A percentile compares a stretch with the other conserved stretches of the same genome.
phyloP scores from a whole-genome alignment of 2,113 vertebrate genomes.

The crab-eating macaque (Macaca fascicularis) region DNA sequence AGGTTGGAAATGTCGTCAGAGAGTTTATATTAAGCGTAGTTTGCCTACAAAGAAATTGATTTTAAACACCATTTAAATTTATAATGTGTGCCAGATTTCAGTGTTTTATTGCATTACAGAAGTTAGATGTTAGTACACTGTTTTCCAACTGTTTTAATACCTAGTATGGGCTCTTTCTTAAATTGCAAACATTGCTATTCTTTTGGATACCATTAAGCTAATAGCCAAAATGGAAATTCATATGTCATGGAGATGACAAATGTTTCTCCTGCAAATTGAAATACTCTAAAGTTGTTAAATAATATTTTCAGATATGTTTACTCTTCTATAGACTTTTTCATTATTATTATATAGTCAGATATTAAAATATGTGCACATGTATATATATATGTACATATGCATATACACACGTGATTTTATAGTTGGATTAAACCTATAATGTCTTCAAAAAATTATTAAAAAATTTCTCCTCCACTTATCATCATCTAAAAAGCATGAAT shows the following conservation, averaged over 20 bases:
- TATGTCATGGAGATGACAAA: slow-evolving; percentile 1
- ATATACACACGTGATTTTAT: background rate
- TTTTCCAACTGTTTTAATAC: slow-evolving; percentile 60
- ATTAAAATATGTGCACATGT: background rate
- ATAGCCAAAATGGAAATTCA: slow-evolving; percentile 42
- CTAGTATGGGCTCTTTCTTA: slow-evolving; percentile 8
- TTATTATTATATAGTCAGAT: background rate
- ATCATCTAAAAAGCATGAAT: background rate
- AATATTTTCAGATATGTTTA: background rate
- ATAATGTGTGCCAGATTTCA: slow-evolving; percentile 66
- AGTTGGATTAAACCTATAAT: background rate
- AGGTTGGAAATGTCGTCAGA: slow-evolving; percentile 47
- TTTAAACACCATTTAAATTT: slow-evolving; percentile 65
- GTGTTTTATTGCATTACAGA: slow-evolving; percentile 56
- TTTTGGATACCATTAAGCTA: slow-evolving; percentile 2
- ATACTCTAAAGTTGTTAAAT: background rate
- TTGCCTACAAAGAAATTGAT: slow-evolving; percentile 48
- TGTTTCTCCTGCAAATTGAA: slow-evolving; percentile 44
- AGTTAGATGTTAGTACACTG: slow-evolving; percentile 46
- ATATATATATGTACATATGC: no score
- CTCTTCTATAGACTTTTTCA: background rate
- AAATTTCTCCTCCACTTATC: background rate
- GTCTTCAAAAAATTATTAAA: background rate
- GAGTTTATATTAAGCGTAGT: slow-evolving; percentile 49
- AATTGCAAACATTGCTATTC: background rate